These are phyloP conservation scores for Drosophila miranda DNA, from an alignment of 1,140 invertebrate species.

Conservation along the genomic window DNA sequence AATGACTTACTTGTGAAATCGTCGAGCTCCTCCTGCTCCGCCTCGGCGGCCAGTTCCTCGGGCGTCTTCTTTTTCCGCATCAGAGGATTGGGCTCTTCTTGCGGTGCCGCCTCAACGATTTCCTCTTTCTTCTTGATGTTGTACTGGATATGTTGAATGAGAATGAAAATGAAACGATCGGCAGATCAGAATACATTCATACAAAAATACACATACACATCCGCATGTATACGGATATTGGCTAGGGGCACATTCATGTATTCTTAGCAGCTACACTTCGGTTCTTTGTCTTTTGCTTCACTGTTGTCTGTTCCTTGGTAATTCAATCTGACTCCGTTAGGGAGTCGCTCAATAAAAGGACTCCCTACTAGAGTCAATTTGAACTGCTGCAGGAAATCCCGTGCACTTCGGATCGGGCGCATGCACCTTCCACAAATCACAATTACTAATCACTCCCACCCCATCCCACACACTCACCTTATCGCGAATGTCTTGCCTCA, in stretches of 20 bases:
- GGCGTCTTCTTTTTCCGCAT: conserved; percentile 99
- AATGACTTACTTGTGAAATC: conserved; percentile 96
- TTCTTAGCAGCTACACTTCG: conserved; percentile 26
- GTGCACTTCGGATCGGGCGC: conserved; percentile 16
- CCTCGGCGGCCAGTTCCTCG: conserved; percentile 96
- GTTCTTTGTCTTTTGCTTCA: neutral
- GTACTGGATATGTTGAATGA: conserved; percentile 87
- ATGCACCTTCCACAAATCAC: conserved; percentile 4
- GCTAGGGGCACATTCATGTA: neutral
- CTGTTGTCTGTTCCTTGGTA: conserved; percentile 77
- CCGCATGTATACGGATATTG: conserved; percentile 1
- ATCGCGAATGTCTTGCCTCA: conserved; percentile 98
- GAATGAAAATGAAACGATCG: neutral
- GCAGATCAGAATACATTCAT: conserved; percentile 6
- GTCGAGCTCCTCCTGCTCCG: conserved; percentile 96
- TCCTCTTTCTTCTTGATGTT: conserved; percentile 99
- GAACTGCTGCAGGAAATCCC: conserved; percentile 89
- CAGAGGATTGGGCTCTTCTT: conserved; percentile 93
- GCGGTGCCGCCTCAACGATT: conserved; percentile 88
- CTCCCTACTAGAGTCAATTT: conserved; percentile 99
- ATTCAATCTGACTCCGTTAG: conserved; percentile 98
- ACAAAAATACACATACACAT: conserved; percentile 71
- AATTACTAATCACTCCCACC: neutral
- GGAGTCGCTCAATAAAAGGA: conserved; percentile 94
- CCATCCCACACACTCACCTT: conserved; percentile 87